Evolutionary conservation across 2,113 vertebrate species (phyloP), one percentile per base, ranked within the genome.

Genomic region (Actenoides hombroni): DNA sequence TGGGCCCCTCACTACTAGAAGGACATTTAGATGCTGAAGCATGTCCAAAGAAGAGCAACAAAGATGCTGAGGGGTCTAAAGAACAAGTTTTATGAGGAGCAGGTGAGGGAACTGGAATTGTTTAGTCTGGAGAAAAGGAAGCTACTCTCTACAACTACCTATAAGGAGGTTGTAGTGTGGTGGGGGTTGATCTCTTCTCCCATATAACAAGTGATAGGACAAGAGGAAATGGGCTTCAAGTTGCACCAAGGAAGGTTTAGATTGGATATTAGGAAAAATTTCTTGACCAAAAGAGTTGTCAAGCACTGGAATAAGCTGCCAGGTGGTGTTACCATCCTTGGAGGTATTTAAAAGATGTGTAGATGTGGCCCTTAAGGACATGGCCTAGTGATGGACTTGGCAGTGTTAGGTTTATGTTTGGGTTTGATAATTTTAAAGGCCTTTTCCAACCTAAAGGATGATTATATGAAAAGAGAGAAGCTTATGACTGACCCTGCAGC

Each of bases 21-120:
- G 4, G n/a, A n/a, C 13, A 26, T 1, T 14, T 40, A 60, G 11
- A 13, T 3, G 37, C 49, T 76, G 25, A 1, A 59, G 29, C 0
- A 0, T 3, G 15, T 40, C 37, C 57, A 60, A 35, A 53, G 61
- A 85, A 51, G 16, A 10, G 16, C 44, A 54, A 0, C 0, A 2
- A 37, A 65, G 17, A 11, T 42, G 42, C 42, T 42, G 42, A 42
- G 15, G 42, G 42, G 42, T 42, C 42, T 42, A 42, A 15, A 42
- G 42, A 42, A 42, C 42, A 42, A 42, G 42, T 49, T 23, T 24
- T 49, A 48, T 21, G 21, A 21, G 21, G 20, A 48, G 21, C 19
- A 10, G 48, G 48, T 49, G 42, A 69, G 28, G 6, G 1, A 49
- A 5, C 31, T 57, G 31, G 10, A 6, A 5, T 1, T 71, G 25